Evolutionary conservation across 2,888 invertebrate genomes (phyloP), one percentile per base, ranked within the genome.

Genomic region (Lucinisca nassula): DNA sequence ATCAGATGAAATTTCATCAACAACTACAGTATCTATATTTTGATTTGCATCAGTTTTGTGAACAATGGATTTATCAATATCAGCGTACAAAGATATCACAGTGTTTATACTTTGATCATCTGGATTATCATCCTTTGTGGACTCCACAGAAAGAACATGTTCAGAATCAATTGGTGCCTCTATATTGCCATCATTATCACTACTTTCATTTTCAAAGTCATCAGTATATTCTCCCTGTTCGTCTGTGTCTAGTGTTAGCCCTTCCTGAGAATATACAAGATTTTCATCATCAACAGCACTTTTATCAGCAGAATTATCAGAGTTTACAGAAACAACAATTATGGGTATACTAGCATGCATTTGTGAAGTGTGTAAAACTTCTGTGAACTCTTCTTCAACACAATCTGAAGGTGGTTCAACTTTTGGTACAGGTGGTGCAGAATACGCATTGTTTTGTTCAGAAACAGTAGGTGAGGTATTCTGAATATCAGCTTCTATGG

Each of bases 61-160:
- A 72, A 72, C 76, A 78, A 40, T 77, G 32, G 84, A 81, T 45
- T 76, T 83, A 76, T 81, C 83, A 79, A 90, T 74, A 73, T 85
- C 73, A 27, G 87, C 85, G 58, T 90, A 87, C 85, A 87, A 72
- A 35, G 79, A 85, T 51, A 90, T 87, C 51, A 90, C 87, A 73
- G 58, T 78, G 75, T 78, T 81, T 58, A 89, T 81, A 82, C 82
- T 84, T 49, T 81, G 82, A 78, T 88, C 87, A 70, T 72, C 78
- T 24, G 24, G 14, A 37, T 81, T 67, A 58, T 35, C 73, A 51
- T 76, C 70, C 14, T 35, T 40, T n/a, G 24, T 35, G 51, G 51
- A 14, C 49, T 24, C 24, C 75, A 32, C 40, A 73, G 12, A 24
- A 32, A 30, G 14, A 30, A 49, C 38, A 58, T 38, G 58, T 4